Conservation (phyloP, 2,113 vertebrate genomes). For the Amphilophus citrinellus region DNA sequence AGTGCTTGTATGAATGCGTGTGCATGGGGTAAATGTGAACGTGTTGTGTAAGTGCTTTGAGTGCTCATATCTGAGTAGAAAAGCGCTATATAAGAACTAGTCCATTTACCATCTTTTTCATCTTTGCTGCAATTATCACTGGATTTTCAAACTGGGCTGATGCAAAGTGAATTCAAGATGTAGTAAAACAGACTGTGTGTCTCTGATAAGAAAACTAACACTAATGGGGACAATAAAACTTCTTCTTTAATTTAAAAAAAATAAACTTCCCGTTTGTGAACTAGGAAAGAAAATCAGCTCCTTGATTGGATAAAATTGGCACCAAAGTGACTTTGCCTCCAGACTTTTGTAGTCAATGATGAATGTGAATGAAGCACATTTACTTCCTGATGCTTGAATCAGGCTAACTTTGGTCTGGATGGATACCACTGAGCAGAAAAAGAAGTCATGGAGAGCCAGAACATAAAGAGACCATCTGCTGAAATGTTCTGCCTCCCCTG, state of each 20-base stretch:
- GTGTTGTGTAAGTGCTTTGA: too few species aligned
- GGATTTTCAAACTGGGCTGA: neutral
- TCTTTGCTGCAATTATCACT: constrained; percentile 6
- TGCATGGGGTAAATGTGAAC: too few species aligned
- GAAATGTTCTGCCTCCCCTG: constrained; percentile 48
- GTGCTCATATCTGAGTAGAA: too few species aligned
- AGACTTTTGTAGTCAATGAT: constrained; percentile 22
- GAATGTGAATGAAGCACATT: constrained; percentile 29
- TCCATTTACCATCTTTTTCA: neutral
- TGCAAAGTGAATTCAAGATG: neutral
- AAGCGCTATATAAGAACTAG: too few species aligned
- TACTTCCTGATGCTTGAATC: constrained; percentile 20
- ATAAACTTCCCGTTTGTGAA: neutral
- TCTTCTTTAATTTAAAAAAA: neutral
- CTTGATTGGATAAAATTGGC: constrained; percentile 30
- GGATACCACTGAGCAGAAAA: constrained; percentile 18
- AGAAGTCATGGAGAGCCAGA: constrained; percentile 29
- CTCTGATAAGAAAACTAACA: too few species aligned
- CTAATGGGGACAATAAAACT: too few species aligned
- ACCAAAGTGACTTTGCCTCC: constrained; percentile 3
- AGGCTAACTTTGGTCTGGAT: constrained; percentile 23
- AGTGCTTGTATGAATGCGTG: too few species aligned
- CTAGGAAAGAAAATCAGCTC: neutral
- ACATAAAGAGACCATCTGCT: constrained; percentile 64
- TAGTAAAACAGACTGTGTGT: neutral